Evolutionary conservation across 2,888 invertebrate genomes (phyloP).

Genomic region (Mimachlamys varia): DNA sequence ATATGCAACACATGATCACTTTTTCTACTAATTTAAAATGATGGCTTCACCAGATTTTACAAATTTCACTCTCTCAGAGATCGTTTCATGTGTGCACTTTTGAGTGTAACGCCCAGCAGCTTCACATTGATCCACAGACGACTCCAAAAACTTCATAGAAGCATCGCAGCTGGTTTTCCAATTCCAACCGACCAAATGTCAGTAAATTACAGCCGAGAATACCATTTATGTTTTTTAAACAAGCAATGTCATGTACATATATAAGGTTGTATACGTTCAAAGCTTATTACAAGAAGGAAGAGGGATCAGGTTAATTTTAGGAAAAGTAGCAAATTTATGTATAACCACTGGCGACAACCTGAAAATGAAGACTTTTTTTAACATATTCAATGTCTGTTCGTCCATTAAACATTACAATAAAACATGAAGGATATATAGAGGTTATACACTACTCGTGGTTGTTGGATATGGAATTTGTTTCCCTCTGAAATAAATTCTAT

Average conservation of each 20-base stretch:
- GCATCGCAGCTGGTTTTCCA: not conserved
- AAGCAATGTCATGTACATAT: not conserved
- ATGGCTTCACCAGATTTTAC: not conserved
- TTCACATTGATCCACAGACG: conserved; percentile 1
- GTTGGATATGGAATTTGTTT: no score
- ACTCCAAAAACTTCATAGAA: not conserved
- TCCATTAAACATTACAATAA: no score
- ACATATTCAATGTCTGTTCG: no score
- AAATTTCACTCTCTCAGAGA: not conserved
- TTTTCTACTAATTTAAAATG: not conserved
- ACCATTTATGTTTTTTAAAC: not conserved
- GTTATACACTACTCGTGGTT: no score
- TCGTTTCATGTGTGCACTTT: not conserved
- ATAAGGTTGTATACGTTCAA: not conserved
- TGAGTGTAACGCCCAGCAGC: not conserved
- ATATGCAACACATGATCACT: not conserved
- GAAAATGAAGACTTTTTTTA: no score
- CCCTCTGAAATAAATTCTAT: no score
- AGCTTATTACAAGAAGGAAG: not conserved
- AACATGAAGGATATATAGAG: no score
- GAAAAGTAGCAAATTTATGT: no score
- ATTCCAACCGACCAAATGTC: not conserved
- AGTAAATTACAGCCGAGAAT: not conserved
- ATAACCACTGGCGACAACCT: no score
- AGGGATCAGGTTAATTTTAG: not conserved